Percentiles rank a stretch among this genome's conserved stretches.
These are phyloP conservation scores for Diacarnus erythraeanus DNA, from an alignment of 37 sponge, comb jelly and placozoan species.

Conservation along the genomic window DNA sequence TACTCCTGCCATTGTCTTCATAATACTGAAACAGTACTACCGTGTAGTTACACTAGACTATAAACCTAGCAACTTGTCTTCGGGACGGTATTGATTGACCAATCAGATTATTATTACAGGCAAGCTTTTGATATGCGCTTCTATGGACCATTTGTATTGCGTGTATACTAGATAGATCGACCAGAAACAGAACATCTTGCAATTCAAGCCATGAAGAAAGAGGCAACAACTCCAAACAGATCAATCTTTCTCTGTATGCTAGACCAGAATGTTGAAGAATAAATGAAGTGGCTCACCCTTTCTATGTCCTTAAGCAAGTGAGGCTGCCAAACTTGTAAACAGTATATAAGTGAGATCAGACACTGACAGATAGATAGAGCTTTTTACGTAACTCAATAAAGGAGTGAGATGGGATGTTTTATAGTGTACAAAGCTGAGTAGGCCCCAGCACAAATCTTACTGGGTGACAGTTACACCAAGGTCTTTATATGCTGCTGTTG, in stretches of 20 bases:
- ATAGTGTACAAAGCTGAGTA: neutral
- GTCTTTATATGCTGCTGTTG: too few species aligned
- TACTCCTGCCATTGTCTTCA: too few species aligned
- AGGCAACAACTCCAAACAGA: neutral
- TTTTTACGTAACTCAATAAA: neutral
- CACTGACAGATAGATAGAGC: neutral
- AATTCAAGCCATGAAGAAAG: neutral
- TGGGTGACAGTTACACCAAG: too few species aligned
- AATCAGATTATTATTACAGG: too few species aligned
- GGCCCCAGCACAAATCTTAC: neutral
- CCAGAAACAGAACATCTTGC: neutral
- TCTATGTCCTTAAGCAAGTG: neutral
- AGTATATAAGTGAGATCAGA: neutral
- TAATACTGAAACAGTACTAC: too few species aligned
- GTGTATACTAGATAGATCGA: too few species aligned
- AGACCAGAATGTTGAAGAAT: neutral
- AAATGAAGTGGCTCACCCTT: neutral
- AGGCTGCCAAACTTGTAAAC: neutral
- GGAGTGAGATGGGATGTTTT: neutral
- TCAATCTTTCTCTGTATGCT: neutral
- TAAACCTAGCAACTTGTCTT: too few species aligned
- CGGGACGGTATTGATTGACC: too few species aligned
- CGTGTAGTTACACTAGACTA: too few species aligned
- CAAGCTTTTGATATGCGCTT: too few species aligned
- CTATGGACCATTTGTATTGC: too few species aligned